Base-by-base conservation (phyloP, 2,113 vertebrate genomes). In the Ramphastos sulfuratus region DNA sequence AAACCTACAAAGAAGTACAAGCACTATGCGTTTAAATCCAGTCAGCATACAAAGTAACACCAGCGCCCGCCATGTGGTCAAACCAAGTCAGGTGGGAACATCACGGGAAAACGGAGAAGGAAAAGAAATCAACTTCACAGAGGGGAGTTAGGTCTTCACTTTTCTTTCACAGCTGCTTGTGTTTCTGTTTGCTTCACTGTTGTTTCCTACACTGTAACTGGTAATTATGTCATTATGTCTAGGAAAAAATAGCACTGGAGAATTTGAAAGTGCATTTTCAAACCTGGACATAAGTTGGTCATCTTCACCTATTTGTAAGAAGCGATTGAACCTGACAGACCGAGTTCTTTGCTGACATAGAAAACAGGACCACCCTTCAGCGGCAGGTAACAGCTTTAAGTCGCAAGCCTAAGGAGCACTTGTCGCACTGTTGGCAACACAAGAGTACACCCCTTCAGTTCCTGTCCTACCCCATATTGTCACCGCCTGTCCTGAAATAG, bases 201-300 rank as follows among this genome's bases (percentile, higher is more conserved):
- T 91, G 66, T 60, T 50, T 82, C 85, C 75, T 82, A 85, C 50
- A 85, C 3, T 3, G 39, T 56, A 95, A 89, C 82, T 52, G 46
- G 11, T 67, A 85, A 94, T 95, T 95, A 93, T 89, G 75, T 94
- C 58, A 80, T 95, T 93, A 94, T 8, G 20, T 82, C 92, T 59
- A 92, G 63, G 81, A 87, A 95, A 93, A 92, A 92, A 87, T 48
- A 92, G 78, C 69, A 64, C 52, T 27, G 42, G 67, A 60, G 66
- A 77, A 89, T 64, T 82, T 80, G 82, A 89, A 92, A 92, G 91
- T 13, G 52, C 35, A 21, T 83, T 87, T 85, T 91, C 67, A 89
- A 91, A 82, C 60, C 28, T 35, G 63, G 46, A 46, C 18, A 25
- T 25, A 48, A 54, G 46, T 77, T 70, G 46, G 79, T 70, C 44